Evolutionary conservation across 2,888 invertebrate species (phyloP).

Genomic region (Cryptops parisi): DNA sequence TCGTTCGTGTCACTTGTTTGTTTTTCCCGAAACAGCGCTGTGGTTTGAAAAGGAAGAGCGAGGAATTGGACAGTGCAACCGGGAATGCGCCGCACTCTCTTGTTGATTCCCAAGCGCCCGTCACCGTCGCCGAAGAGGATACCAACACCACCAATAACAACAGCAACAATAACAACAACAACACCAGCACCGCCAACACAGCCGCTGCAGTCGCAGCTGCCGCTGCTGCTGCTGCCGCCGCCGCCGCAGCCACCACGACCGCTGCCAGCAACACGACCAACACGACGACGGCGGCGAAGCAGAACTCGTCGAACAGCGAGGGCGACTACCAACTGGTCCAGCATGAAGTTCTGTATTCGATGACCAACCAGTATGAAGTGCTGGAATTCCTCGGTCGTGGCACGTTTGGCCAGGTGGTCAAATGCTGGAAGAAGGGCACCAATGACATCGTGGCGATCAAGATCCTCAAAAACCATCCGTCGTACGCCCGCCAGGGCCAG

Average conservation of each 20-base stretch:
- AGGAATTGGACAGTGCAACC: slow-evolving; percentile 25
- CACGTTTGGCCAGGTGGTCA: slow-evolving; percentile 97
- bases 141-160: slow-evolving; percentile 38
- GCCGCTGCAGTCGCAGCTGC: slow-evolving; percentile 37
- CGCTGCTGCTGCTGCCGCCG: slow-evolving; percentile 36
- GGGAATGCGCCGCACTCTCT: slow-evolving; percentile 27
- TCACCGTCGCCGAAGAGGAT: slow-evolving; percentile 32
- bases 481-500: slow-evolving; percentile 99
- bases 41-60: slow-evolving; percentile 31
- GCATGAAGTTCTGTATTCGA: slow-evolving; percentile 92
- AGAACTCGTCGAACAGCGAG: slow-evolving; percentile 74
- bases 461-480: slow-evolving; percentile 99
- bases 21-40: slow-evolving; percentile 40
- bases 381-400: slow-evolving; percentile 98
- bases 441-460: slow-evolving; percentile 99
- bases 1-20: too few species aligned
- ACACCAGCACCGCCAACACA: slow-evolving; percentile 34
- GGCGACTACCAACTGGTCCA: slow-evolving; percentile 98
- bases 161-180: too few species aligned
- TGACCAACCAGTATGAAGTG: slow-evolving; percentile 91
- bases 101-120: slow-evolving; percentile 24
- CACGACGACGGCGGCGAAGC: slow-evolving; percentile 45
- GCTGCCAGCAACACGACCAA: slow-evolving; percentile 39
- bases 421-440: slow-evolving; percentile 99
- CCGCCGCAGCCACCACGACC: slow-evolving; percentile 42